Percentiles rank a stretch among this genome's conserved stretches.
phyloP scores from a whole-genome alignment of 2,113 vertebrate species.

The Forbesichthys agassizii region DNA sequence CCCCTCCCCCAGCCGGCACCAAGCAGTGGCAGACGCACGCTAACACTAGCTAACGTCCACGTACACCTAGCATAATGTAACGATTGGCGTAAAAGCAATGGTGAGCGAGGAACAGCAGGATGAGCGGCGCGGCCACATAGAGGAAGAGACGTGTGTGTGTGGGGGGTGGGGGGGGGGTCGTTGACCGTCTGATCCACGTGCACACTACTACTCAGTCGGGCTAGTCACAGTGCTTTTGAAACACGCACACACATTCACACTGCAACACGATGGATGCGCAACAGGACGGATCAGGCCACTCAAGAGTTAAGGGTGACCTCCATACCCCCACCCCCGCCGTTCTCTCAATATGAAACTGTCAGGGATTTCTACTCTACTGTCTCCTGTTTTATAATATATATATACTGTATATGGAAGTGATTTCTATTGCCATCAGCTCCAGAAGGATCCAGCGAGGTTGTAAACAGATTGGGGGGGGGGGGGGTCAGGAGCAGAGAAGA shows the following conservation, averaged over 20 bases:
- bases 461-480: constrained; percentile 38
- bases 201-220: constrained; percentile 23
- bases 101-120: constrained; percentile 4
- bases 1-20: constrained; percentile 9
- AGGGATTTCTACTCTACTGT: constrained; percentile 69
- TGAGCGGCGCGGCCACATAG: no score
- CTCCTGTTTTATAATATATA: constrained; percentile 12
- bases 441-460: constrained; percentile 16
- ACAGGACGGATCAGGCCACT: constrained; percentile 65
- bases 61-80: constrained; percentile 1
- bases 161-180: no score
- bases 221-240: constrained; percentile 48
- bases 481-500: constrained; percentile 7
- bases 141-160: no score
- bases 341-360: constrained; percentile 55
- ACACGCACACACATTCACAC: constrained; percentile 34
- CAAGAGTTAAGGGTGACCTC: constrained; percentile 21
- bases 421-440: constrained; percentile 56
- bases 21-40: no score
- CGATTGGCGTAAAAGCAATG: no score
- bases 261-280: constrained; percentile 57
- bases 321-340: constrained; percentile 28
- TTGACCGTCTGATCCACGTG: constrained; percentile 62
- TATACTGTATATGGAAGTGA: constrained; percentile 47
- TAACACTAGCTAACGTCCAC: background rate